A percentile compares a stretch with the other conserved stretches of the same genome.
Evolutionary conservation across 2,797 vertebrate genomes (phyloP).

Genomic region (Syngnathus rostellatus): DNA sequence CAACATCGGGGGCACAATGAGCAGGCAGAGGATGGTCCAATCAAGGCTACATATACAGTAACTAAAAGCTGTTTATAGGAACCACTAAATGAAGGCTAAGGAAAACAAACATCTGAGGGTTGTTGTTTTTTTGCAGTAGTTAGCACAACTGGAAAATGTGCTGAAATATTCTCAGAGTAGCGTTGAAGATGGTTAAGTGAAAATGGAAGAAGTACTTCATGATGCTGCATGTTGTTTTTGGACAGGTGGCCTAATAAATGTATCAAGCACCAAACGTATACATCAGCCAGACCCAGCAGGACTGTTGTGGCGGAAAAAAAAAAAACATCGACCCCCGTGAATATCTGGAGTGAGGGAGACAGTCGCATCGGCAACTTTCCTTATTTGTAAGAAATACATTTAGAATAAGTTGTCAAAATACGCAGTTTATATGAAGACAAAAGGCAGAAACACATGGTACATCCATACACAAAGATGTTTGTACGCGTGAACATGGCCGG

Average conservation of each 20-base stretch:
- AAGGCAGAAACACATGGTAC: not conserved
- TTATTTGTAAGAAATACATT: no score
- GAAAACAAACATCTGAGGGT: not conserved
- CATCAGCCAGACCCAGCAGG: not conserved
- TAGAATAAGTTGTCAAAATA: not conserved
- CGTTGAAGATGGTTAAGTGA: not conserved
- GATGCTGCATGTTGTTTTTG: not conserved
- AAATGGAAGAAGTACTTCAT: not conserved
- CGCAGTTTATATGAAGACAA: not conserved
- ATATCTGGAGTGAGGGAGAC: no score
- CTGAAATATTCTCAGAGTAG: no score
- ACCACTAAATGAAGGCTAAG: not conserved
- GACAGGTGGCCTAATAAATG: not conserved
- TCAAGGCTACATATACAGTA: slow-evolving; percentile 27
- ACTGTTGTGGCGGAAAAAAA: no score
- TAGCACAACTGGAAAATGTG: not conserved
- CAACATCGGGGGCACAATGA: slow-evolving; percentile 41
- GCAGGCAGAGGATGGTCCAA: slow-evolving; percentile 42
- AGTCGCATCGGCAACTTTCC: no score
- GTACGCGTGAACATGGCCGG: slow-evolving; percentile 5
- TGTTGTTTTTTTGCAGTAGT: not conserved
- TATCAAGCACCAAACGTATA: not conserved
- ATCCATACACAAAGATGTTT: not conserved
- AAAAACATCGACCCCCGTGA: no score
- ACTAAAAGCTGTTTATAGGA: slow-evolving; percentile 5